Evolutionary conservation across 2,888 invertebrate species (phyloP).

Genomic region (Subacronicta megacephala): DNA sequence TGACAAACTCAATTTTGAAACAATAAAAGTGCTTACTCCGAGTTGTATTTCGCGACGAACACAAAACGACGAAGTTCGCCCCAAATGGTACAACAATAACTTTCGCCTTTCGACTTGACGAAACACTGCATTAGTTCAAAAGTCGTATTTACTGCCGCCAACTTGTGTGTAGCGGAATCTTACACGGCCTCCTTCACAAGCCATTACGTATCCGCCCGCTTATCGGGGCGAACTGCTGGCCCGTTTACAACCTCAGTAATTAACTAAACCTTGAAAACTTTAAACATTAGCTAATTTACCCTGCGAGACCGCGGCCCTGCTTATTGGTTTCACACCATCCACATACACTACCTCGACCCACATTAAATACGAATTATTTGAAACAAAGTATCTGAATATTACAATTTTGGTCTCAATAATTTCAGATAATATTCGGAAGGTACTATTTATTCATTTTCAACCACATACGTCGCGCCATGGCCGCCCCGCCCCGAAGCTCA

Average conservation of each 20-base stretch:
- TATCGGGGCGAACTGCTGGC: conserved; percentile 64
- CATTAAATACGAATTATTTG: conserved; percentile 18
- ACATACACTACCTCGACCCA: conserved; percentile 23
- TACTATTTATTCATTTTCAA: conserved; percentile 22
- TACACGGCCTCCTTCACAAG: conserved; percentile 68
- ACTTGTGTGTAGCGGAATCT: conserved; percentile 58
- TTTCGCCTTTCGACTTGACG: conserved; percentile 59
- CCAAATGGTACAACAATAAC: conserved; percentile 61
- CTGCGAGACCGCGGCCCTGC: conserved; percentile 56
- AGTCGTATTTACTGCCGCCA: conserved; percentile 58
- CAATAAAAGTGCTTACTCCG: conserved; percentile 60
- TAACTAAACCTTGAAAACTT: conserved; percentile 80
- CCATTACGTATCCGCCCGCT: conserved; percentile 70
- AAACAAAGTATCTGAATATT: conserved; percentile 26
- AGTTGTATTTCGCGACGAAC: conserved; percentile 59
- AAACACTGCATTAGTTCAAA: conserved; percentile 65
- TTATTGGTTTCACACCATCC: conserved; percentile 35
- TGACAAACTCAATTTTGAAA: conserved; percentile 65
- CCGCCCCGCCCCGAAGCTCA: conserved; percentile 18
- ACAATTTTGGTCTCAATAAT: conserved; percentile 35
- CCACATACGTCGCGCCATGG: conserved; percentile 22
- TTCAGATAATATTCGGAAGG: conserved; percentile 19
- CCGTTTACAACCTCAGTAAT: conserved; percentile 74
- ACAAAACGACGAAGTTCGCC: conserved; percentile 54
- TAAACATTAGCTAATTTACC: conserved; percentile 78